phyloP scores from a whole-genome alignment of 92 coral and sea anemone species.

The Porites divaricata region DNA sequence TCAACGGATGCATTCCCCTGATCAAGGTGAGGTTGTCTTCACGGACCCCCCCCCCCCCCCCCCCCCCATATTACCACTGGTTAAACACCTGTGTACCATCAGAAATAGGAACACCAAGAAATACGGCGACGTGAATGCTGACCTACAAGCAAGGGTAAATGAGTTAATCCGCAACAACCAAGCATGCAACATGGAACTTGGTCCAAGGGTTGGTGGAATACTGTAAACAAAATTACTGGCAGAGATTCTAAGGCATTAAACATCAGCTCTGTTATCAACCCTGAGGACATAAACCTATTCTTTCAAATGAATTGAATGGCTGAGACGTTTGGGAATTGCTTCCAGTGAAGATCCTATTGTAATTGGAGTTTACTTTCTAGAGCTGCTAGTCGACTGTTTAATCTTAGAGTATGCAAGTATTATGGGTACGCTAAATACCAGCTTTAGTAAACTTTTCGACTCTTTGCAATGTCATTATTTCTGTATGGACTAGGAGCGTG shows the following conservation, averaged over 20 bases:
- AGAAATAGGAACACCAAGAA: slow-evolving; percentile 46
- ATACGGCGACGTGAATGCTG: slow-evolving; percentile 5
- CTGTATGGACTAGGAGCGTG: slow-evolving; percentile 38
- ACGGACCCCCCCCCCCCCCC: slow-evolving; percentile 46
- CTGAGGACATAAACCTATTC: slow-evolving; percentile 47
- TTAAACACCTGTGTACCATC: slow-evolving; percentile 59
- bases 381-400: slow-evolving; percentile 45
- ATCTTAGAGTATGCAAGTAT: slow-evolving; percentile 29
- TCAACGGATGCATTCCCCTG: slow-evolving; percentile 57
- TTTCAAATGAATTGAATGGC: slow-evolving; percentile 20
- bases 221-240: slow-evolving; percentile 58
- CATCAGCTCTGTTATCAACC: slow-evolving; percentile 39
- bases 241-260: slow-evolving; percentile 39
- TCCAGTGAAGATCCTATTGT: slow-evolving; percentile 28
- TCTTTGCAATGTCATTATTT: slow-evolving; percentile 22
- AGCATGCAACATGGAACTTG: slow-evolving; percentile 12
- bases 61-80: slow-evolving; percentile 46
- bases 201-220: slow-evolving; percentile 68
- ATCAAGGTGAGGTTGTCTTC: slow-evolving; percentile 60
- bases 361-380: slow-evolving; percentile 33
- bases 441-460: slow-evolving; percentile 19
- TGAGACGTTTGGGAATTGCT: neutral
- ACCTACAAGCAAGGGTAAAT: slow-evolving; percentile 50
- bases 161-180: slow-evolving; percentile 50
- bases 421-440: slow-evolving; percentile 39